phyloP scores from a whole-genome alignment of 2,113 vertebrate species.

The Hippocampus abdominalis region DNA sequence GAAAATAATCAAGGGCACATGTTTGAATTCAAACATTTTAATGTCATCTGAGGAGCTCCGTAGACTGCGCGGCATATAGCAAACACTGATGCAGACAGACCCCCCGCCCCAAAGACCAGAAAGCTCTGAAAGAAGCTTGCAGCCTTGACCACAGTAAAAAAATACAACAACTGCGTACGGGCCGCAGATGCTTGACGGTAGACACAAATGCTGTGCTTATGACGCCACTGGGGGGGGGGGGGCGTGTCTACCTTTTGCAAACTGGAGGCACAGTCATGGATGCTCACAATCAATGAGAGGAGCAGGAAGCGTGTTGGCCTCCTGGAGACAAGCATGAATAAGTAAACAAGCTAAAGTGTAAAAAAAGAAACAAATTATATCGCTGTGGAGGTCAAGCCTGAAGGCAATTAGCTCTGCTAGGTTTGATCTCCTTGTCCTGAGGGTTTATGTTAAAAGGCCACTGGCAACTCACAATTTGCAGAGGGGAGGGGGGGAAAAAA shows the following conservation, averaged over 20 bases:
- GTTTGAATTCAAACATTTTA: conserved; percentile 67
- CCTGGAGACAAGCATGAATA: not conserved
- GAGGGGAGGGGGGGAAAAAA: conserved; percentile 16
- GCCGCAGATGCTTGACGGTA: not conserved
- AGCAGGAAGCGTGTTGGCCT: not conserved
- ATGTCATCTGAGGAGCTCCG: conserved; percentile 66
- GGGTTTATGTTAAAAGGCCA: conserved; percentile 59
- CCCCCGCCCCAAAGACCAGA: conserved; percentile 25
- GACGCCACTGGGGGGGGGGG: not conserved
- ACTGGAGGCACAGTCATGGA: not conserved
- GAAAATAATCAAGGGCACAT: not conserved
- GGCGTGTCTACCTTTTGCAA: not conserved
- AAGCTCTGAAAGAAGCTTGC: conserved; percentile 24
- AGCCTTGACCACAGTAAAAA: conserved; percentile 18
- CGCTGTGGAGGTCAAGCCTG: conserved; percentile 13
- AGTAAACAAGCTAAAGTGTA: not conserved
- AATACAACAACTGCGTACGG: conserved; percentile 13
- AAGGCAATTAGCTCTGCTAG: conserved; percentile 50
- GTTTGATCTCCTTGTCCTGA: not conserved
- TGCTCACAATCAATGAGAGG: too few relatives aligned
- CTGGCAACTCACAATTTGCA: conserved; percentile 27
- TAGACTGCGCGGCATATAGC: conserved; percentile 54
- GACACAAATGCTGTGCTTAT: not conserved
- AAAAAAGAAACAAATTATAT: not conserved
- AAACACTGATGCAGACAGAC: conserved; percentile 32